Conservation (phyloP, 2,888 invertebrate species). For the Eupithecia subumbrata region DNA sequence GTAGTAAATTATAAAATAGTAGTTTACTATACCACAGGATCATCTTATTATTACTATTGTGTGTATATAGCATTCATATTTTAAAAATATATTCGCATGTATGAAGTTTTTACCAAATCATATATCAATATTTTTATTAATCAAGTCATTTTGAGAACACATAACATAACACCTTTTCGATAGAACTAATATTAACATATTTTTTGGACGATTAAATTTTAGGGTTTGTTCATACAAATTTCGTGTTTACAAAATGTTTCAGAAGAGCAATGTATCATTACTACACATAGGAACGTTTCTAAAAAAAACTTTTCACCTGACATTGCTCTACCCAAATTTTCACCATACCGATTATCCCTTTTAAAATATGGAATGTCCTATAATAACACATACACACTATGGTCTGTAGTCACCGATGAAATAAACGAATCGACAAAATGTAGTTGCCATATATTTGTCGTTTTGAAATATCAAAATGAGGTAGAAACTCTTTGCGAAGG, state of each 20-base stretch:
- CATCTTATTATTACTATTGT: not conserved
- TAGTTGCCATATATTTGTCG: not conserved
- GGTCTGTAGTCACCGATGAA: not conserved
- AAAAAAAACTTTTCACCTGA: not conserved
- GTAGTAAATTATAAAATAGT: conserved; percentile 34
- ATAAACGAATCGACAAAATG: not conserved
- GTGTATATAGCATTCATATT: conserved; percentile 37
- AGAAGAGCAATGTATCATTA: not conserved
- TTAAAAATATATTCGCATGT: conserved; percentile 33
- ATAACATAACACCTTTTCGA: not conserved
- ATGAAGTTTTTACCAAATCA: conserved; percentile 10
- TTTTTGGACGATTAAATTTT: not conserved
- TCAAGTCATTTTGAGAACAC: not conserved
- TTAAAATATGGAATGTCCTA: not conserved
- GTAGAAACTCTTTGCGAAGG: not conserved
- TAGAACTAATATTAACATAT: not conserved
- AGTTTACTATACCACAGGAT: conserved; percentile 26
- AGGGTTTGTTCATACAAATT: not conserved
- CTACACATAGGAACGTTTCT: not conserved
- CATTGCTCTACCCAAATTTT: not conserved
- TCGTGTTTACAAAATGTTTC: not conserved
- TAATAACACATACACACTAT: not conserved
- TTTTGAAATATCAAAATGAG: not conserved
- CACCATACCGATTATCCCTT: not conserved
- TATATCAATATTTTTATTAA: not conserved